Base-by-base conservation (phyloP, 2,113 vertebrate species). In the Callopanchax toddi region DNA sequence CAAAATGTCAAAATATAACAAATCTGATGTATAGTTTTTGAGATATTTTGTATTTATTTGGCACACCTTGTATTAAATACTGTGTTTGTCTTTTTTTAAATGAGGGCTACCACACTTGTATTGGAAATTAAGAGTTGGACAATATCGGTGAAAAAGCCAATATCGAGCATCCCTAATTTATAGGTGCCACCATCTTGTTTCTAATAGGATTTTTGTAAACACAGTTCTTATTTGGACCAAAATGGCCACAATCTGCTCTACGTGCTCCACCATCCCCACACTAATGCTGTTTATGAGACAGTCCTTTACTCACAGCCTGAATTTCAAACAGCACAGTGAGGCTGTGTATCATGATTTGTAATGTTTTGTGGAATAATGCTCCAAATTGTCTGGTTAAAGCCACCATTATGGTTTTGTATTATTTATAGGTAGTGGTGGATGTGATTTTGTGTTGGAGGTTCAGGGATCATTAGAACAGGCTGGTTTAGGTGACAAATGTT, bases 211-310 rank as follows among this genome's bases (percentile, higher is more conserved):
- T 32, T 56, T 18, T 11, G 26, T 50, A 55, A 79, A 79, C 46
- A 62, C 12, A 3, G 12, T 74, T 72, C 11, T 55, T 37, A 5
- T 54, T 13, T 2, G 17, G 48, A 12, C 15, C 20, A 23, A 42
- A 17, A 57, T 43, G 22, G 20, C 39, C 16, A 37, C 53, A 40
- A 42, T n/a, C 37, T 26, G 64, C 49, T 46, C n/a, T 42, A 25
- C n/a, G n/a, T 51, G 59, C 29, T 49, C 45, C 52, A 40, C 26
- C 11, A 9, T 73, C 67, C 65, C 60, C 67, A 75, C 76, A 60
- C 46, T 18, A 8, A 43, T 46, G 22, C 61, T 58, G 43, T 17
- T 29, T n/a, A 43, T 3, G 13, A 37, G 40, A 5, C n/a, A 22
- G 15, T 8, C 4, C n/a, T 57, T 40, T 17, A 25, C 50, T 29